Evolutionary conservation across 2,888 invertebrate genomes (phyloP).

Genomic region (Tachystola acroxantha): DNA sequence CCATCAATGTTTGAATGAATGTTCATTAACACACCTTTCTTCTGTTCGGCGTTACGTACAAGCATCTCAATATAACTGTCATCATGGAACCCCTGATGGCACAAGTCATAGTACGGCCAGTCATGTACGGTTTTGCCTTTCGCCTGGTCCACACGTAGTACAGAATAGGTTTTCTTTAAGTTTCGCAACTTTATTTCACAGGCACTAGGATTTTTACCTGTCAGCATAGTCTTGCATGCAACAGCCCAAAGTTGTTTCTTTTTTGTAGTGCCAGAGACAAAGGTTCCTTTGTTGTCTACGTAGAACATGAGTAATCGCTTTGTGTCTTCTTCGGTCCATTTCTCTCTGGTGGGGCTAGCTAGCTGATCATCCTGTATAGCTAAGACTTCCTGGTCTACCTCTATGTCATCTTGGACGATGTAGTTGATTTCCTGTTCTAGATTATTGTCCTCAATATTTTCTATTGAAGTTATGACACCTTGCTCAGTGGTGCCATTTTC

Average conservation of each 20-base stretch:
- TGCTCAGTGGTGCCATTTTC: conserved; percentile 36
- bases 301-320: conserved; percentile 56
- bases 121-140: conserved; percentile 29
- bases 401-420: conserved; percentile 14
- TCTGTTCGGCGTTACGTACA: neutral
- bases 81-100: conserved; percentile 58
- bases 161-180: conserved; percentile 42
- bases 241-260: conserved; percentile 58
- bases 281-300: conserved; percentile 59
- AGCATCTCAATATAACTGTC: conserved; percentile 22
- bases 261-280: conserved; percentile 41
- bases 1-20: too few relatives aligned
- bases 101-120: conserved; percentile 50
- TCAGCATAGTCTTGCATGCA: conserved; percentile 60
- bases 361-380: conserved; percentile 20
- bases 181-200: conserved; percentile 49
- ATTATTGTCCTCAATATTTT: conserved; percentile 15
- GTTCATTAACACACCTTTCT: too few relatives aligned
- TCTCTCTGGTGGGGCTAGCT: conserved; percentile 19
- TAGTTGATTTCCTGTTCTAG: conserved; percentile 24
- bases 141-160: conserved; percentile 32
- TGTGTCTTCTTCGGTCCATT: conserved; percentile 53
- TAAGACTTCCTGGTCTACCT: neutral
- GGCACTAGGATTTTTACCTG: conserved; percentile 37
- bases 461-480: conserved; percentile 39